Evolutionary conservation across 2,888 invertebrate genomes (phyloP).

Genomic region (Drosophila affinis): DNA sequence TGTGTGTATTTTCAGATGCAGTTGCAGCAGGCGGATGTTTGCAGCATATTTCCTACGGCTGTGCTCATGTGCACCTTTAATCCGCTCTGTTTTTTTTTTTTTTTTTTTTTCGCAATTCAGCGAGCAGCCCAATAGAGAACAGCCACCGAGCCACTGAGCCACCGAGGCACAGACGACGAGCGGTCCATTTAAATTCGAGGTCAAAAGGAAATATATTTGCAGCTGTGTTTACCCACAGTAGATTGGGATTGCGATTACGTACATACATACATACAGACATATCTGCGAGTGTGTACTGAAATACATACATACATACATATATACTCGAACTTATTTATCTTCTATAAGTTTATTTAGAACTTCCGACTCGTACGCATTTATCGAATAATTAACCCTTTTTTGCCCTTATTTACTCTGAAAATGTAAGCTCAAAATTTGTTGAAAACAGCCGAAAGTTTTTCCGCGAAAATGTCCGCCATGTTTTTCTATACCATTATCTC

Average conservation of each 20-base stretch:
- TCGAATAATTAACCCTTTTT: background rate
- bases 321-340: background rate
- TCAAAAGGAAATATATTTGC: slow-evolving; percentile 67
- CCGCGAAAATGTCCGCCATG: no score
- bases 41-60: slow-evolving; percentile 76
- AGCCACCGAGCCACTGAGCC: slow-evolving; percentile 49
- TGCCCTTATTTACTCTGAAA: background rate
- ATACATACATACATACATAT: background rate
- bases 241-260: slow-evolving; percentile 52
- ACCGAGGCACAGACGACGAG: slow-evolving; percentile 46
- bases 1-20: slow-evolving; percentile 80
- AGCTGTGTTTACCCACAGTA: slow-evolving; percentile 68
- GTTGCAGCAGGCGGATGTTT: slow-evolving; percentile 82
- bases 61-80: slow-evolving; percentile 80
- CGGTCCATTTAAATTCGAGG: slow-evolving; percentile 73
- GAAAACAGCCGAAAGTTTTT: no score
- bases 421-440: no score
- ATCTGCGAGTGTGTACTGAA: no score
- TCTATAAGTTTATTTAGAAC: background rate
- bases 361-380: background rate
- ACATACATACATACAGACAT: slow-evolving; percentile 8
- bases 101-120: slow-evolving; percentile 39
- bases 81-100: slow-evolving; percentile 70
- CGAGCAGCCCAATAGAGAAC: slow-evolving; percentile 58
- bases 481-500: no score